Evolutionary conservation across 1,140 invertebrate genomes (phyloP), one percentile per base, ranked within the genome.

Genomic region (Caerostris extrusa): DNA sequence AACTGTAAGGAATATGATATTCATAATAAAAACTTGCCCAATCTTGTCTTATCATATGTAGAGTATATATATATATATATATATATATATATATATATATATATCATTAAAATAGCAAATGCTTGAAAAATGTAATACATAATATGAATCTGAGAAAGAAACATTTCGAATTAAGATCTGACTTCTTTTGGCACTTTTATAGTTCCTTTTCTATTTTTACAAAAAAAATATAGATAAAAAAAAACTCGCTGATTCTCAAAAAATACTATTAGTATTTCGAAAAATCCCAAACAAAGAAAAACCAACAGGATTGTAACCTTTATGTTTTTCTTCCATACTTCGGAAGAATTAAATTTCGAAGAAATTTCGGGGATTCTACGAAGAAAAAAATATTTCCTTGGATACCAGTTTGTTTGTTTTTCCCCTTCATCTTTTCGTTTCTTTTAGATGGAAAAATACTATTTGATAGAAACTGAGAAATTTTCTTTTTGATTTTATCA

Each of bases 261-360:
- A n/a, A 34, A 83, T 17, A 57, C 17, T 83, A 83, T 19, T 55
- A 56, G 34, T 56, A 83, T 12, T 57, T 56, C 81, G 17, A 83
- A 83, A n/a, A 61, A 5, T 71, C n/a, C 60, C 53, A 14, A 81
- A 53, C 19, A 55, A 91, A 92, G 60, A 50, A 92, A 19, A 58
- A 53, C 3, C 55, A 77, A 53, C 53, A 14, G 19, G 53, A 34
- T n/a, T 53, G 10, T 8, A 64, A 64, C 56, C 55, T 50, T 82
- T 55, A 50, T 57, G 8, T 77, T 91, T 58, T 17, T 34, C 53
- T 50, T n/a, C 19, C 85, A 10, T 90, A 57, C 6, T 19, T n/a
- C 19, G 7, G 5, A n/a, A 14, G 69, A 71, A 34, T 19, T 19
- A 71, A 71, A 71, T 71, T 71, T 71, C 19, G 69, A 7, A 19